Conservation (phyloP, 2,888 invertebrate species). For the Hesperia comma region DNA sequence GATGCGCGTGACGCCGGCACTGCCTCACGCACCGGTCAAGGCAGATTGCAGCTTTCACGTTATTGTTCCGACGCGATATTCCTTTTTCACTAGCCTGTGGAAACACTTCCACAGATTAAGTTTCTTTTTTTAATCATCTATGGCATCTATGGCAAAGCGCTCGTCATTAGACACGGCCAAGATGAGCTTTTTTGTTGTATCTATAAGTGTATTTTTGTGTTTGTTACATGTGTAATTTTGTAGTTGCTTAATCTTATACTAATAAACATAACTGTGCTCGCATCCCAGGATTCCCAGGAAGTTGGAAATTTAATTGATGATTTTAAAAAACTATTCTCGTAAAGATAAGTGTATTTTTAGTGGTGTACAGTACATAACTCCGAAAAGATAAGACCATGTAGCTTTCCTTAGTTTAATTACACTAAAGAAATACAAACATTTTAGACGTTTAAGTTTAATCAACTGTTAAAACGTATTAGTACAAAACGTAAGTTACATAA, state of each 20-base stretch:
- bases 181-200: neutral
- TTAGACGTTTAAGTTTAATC: no score
- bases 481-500: neutral
- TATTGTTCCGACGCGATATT: slow-evolving; percentile 10
- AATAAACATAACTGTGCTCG: no score
- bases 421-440: no score
- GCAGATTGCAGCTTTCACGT: slow-evolving; percentile 14
- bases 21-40: slow-evolving; percentile 17
- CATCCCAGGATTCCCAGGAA: no score
- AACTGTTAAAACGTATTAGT: neutral
- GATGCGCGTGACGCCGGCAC: slow-evolving; percentile 12
- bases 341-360: no score
- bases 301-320: no score
- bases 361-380: no score
- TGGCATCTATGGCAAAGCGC: neutral
- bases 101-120: slow-evolving; percentile 6
- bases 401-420: no score
- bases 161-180: neutral
- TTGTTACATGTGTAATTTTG: no score
- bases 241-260: no score
- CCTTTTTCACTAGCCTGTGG: slow-evolving; percentile 10
- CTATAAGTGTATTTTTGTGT: neutral
- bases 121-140: slow-evolving; percentile 5
- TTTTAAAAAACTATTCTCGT: no score
- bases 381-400: no score